Evolutionary conservation across 30 jellyfish, hydroid and myxozoan genomes (phyloP).

Genomic region (Phacellophora camtschatica): DNA sequence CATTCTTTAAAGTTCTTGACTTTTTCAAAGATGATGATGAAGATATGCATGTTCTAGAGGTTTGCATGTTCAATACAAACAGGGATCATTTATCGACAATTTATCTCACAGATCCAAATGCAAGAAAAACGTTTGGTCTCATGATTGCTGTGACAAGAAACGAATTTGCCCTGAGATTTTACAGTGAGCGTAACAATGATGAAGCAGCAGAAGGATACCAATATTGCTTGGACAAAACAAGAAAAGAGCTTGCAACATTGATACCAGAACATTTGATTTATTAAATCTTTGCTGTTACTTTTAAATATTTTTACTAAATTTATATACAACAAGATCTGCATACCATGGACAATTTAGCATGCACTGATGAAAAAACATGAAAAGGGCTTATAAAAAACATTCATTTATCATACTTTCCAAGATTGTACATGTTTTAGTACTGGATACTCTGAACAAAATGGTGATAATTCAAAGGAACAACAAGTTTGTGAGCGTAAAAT

Average conservation of each 20-base stretch:
- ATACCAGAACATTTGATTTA: slow-evolving; percentile 28
- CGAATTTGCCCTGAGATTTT: slow-evolving; percentile 58
- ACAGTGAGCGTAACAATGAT: slow-evolving; percentile 32
- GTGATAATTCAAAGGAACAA: no score
- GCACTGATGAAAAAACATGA: no score
- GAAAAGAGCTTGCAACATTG: slow-evolving; percentile 24
- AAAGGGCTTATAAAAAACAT: no score
- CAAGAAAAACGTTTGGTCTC: slow-evolving; percentile 79
- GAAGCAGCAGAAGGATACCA: slow-evolving; percentile 59
- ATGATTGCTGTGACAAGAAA: slow-evolving; percentile 85
- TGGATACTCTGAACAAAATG: no score
- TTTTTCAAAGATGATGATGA: slow-evolving; percentile 40
- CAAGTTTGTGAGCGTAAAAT: no score
- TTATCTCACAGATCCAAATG: slow-evolving; percentile 65
- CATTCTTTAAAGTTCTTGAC: slow-evolving; percentile 79
- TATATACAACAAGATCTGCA: no score
- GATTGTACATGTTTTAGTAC: no score
- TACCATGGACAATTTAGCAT: no score
- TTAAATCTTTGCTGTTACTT: neutral
- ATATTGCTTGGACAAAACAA: slow-evolving; percentile 43
- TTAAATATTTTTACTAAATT: no score
- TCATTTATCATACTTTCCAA: no score
- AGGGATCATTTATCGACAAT: slow-evolving; percentile 77
- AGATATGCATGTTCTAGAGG: slow-evolving; percentile 62
- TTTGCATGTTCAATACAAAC: slow-evolving; percentile 85